Base-by-base conservation (phyloP, 2,797 vertebrate species). In the Salarias fasciatus region DNA sequence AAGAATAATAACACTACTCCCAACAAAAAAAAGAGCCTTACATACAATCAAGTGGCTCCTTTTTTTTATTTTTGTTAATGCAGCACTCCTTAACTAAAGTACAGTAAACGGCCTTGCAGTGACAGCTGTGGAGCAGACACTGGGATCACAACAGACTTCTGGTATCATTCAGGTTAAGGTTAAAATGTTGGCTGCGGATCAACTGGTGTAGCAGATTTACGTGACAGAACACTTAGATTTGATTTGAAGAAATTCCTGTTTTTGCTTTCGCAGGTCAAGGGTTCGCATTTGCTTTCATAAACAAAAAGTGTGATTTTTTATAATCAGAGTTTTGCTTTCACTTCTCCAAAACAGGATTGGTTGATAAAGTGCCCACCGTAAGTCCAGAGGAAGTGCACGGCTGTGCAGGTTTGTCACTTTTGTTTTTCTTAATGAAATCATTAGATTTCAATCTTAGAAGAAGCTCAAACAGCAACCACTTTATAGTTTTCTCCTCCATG, bases 331-430 rank as follows among this genome's bases (percentile, higher is more conserved):
- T 46, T 75, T 47, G 46, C 13, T 41, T 40, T 8, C 5, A 38
- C 10, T 56, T 13, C 24, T 13, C 53, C 46, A 50, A 11, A 5
- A 67, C 47, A 38, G 51, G 40, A 14, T 43, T 42, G 8, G 53
- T 57, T 9, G 11, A 31, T 5, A 86, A 8, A 49, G 63, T 1
- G 2, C 37, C 28, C 14, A 50, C 33, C 33, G 33, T 9, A 2
- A 55, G 59, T 45, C 11, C 42, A 15, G 36, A 91, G 18, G 83
- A 68, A 28, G 82, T 86, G 48, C 88, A 91, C 68, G 63, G 80
- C 1, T 96, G 95, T 78, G 88, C 77, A 94, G 95, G 96, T 96
- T 86, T 65, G 79, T 6, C 31, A 11, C 14, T 40, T 74, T 33
- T 35, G 9, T 35, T 35, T 24, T 24, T 24, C 24, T 18, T 24